Percentiles rank a stretch among this genome's conserved stretches.
phyloP scores from a whole-genome alignment of 2,113 vertebrate genomes.

The Phrynosoma blainvillii region DNA sequence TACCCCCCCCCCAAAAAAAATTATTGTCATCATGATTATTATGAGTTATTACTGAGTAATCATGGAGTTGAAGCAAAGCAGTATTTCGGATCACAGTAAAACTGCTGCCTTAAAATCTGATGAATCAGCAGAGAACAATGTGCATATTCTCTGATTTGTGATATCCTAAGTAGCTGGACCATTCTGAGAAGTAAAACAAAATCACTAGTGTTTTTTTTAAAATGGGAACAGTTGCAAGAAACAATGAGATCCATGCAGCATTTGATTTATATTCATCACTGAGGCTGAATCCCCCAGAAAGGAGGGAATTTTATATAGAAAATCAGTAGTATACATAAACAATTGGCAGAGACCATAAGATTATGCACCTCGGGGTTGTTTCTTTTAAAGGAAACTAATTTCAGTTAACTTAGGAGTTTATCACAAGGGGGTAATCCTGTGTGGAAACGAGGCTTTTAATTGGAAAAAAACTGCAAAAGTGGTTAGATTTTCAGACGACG shows the following conservation, averaged over 20 bases:
- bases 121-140: not conserved
- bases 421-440: too few species aligned
- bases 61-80: constrained; percentile 21
- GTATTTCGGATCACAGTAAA: not conserved
- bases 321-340: too few species aligned
- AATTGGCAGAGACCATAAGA: too few species aligned
- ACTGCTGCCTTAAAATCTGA: not conserved
- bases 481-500: too few species aligned
- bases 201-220: not conserved
- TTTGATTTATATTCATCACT: not conserved
- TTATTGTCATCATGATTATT: not conserved
- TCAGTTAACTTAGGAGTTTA: too few species aligned
- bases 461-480: too few species aligned
- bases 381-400: too few species aligned
- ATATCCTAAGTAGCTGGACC: not conserved
- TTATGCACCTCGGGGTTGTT: too few species aligned
- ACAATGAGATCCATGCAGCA: not conserved
- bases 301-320: too few species aligned
- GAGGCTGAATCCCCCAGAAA: not conserved
- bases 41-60: not conserved
- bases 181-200: not conserved
- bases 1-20: not conserved
- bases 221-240: not conserved
- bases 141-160: too few species aligned
- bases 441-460: too few species aligned